Evolutionary conservation across 2,113 vertebrate genomes (phyloP).

Genomic region (Perca fluviatilis): DNA sequence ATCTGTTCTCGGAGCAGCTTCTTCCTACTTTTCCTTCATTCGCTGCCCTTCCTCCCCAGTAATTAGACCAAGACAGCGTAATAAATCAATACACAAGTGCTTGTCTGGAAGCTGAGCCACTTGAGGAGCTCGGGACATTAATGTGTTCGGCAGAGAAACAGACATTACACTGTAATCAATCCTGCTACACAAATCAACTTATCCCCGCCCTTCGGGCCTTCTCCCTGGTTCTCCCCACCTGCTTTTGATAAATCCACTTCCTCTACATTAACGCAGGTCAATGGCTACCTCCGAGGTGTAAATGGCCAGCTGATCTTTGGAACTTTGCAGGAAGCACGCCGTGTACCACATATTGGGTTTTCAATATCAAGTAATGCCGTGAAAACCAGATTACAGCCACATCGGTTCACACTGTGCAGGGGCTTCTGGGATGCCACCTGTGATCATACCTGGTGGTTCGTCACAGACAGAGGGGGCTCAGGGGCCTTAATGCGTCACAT

Average conservation of each 20-base stretch:
- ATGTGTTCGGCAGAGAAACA: constrained; percentile 75
- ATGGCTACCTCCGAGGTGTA: constrained; percentile 60
- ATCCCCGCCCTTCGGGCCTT: constrained; percentile 40
- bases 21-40: constrained; percentile 1
- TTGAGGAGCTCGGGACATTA: constrained; percentile 75
- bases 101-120: constrained; percentile 73
- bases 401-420: constrained; percentile 12
- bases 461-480: constrained; percentile 19
- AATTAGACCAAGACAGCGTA: constrained; percentile 77
- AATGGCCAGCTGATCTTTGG: constrained; percentile 55
- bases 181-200: constrained; percentile 80
- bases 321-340: constrained; percentile 53
- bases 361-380: constrained; percentile 60
- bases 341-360: constrained; percentile 54
- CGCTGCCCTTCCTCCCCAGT: constrained; percentile 49
- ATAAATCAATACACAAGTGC: constrained; percentile 83
- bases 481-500: constrained; percentile 19
- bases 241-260: constrained; percentile 73
- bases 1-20: constrained; percentile 24
- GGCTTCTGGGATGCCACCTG: constrained; percentile 34
- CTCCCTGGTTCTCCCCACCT: background rate
- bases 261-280: constrained; percentile 76
- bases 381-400: constrained; percentile 63
- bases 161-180: constrained; percentile 84
- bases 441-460: constrained; percentile 43